These are phyloP conservation scores for Eutolmus rufibarbis DNA, from an alignment of 2,888 invertebrate genomes.

Conservation along the genomic window DNA sequence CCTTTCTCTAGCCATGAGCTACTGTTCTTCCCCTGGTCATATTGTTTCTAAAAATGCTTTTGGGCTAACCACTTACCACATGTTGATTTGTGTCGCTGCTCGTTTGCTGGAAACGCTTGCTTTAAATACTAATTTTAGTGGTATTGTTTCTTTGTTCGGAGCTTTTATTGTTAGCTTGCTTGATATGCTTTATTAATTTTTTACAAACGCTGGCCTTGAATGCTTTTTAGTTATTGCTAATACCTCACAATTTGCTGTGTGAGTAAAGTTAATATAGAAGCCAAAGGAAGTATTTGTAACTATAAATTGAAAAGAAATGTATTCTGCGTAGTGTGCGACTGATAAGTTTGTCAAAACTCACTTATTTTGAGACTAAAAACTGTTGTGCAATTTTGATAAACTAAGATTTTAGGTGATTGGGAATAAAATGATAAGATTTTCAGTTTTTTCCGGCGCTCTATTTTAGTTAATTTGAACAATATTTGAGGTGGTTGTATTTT, in stretches of 20 bases:
- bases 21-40: not conserved
- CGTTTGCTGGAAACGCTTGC: not conserved
- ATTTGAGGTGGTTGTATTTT: no score
- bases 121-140: not conserved
- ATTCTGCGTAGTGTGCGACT: not conserved
- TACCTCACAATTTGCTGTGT: not conserved
- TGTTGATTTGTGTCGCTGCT: not conserved
- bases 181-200: not conserved
- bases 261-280: slow-evolving; percentile 1
- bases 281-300: slow-evolving; percentile 38
- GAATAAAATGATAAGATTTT: not conserved
- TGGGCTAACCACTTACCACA: not conserved
- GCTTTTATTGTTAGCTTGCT: slow-evolving; percentile 10
- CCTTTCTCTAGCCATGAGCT: not conserved
- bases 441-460: not conserved
- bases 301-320: not conserved
- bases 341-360: not conserved
- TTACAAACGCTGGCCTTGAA: not conserved
- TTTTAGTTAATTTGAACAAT: not conserved
- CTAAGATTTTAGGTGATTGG: not conserved
- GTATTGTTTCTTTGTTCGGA: not conserved
- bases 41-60: not conserved
- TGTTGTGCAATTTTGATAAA: not conserved
- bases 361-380: not conserved
- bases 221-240: not conserved